Evolutionary conservation across 1,140 invertebrate species (phyloP).

Genomic region (Papilio helenus): DNA sequence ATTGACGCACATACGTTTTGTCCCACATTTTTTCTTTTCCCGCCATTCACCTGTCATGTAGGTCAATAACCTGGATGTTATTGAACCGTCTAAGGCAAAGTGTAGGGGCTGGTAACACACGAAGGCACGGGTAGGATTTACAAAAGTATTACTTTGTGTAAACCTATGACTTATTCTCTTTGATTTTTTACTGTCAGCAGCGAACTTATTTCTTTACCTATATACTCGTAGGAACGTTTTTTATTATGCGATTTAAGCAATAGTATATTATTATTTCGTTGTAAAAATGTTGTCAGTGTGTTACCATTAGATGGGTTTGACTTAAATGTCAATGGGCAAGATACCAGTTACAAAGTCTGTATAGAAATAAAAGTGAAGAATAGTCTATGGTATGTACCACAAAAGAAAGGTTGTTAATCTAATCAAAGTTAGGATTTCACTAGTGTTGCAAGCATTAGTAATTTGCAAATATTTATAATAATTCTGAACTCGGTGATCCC

Average conservation of each 20-base stretch:
- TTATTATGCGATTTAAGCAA: too few relatives aligned
- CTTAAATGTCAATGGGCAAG: too few relatives aligned
- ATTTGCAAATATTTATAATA: background rate
- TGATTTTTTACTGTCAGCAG: background rate
- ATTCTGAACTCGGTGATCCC: too few relatives aligned
- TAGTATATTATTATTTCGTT: too few relatives aligned
- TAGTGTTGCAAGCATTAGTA: background rate
- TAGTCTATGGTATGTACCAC: too few relatives aligned
- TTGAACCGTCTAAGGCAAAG: conserved; percentile 27
- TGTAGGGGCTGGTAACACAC: conserved; percentile 20
- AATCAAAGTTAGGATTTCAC: background rate
- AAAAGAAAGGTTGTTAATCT: background rate
- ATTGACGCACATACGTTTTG: conserved; percentile 7
- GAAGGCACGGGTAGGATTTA: background rate
- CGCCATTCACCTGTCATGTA: conserved; percentile 17
- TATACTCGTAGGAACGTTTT: too few relatives aligned
- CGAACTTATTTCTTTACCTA: too few relatives aligned
- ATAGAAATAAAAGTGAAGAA: too few relatives aligned
- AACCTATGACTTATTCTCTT: background rate
- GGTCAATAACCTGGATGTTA: conserved; percentile 37
- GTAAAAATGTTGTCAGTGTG: too few relatives aligned
- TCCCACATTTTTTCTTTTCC: conserved; percentile 23
- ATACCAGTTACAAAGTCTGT: too few relatives aligned
- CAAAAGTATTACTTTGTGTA: background rate
- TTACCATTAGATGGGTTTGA: too few relatives aligned